phyloP scores from a whole-genome alignment of 64 coral and sea anemone genomes.

The Montipora capricornis region DNA sequence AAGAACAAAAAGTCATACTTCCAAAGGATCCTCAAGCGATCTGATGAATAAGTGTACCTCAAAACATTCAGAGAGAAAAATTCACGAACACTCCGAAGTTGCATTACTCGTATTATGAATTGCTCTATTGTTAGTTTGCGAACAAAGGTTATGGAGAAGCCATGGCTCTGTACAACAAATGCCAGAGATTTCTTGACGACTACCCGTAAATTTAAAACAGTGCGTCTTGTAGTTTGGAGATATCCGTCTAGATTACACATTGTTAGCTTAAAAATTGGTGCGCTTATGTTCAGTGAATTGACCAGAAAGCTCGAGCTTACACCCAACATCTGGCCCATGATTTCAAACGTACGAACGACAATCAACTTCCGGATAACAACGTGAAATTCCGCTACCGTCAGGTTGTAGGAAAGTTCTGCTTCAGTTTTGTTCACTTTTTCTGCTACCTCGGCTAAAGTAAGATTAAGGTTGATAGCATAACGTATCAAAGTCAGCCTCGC shows the following conservation, averaged over 20 bases:
- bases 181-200: slow-evolving; percentile 14
- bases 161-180: slow-evolving; percentile 26
- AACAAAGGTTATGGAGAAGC: not conserved
- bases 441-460: not conserved
- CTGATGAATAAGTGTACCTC: not conserved
- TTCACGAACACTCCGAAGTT: not conserved
- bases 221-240: slow-evolving; percentile 6
- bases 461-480: slow-evolving; percentile 1
- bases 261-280: not conserved
- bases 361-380: slow-evolving; percentile 21
- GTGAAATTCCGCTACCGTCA: slow-evolving; percentile 24
- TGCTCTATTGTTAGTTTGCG: slow-evolving; percentile 22
- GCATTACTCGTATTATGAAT: slow-evolving; percentile 11
- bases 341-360: slow-evolving; percentile 14
- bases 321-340: slow-evolving; percentile 41
- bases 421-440: slow-evolving; percentile 16
- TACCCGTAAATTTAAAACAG: not conserved
- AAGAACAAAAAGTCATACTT: not conserved
- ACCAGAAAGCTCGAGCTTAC: not conserved
- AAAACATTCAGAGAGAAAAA: not conserved
- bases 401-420: not conserved
- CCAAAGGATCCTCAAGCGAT: not conserved
- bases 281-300: not conserved
- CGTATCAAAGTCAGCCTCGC: slow-evolving; percentile 30
- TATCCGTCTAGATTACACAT: slow-evolving; percentile 18